Base-by-base conservation (phyloP, 2,888 invertebrate genomes). In the Eretmocerus hayati region DNA sequence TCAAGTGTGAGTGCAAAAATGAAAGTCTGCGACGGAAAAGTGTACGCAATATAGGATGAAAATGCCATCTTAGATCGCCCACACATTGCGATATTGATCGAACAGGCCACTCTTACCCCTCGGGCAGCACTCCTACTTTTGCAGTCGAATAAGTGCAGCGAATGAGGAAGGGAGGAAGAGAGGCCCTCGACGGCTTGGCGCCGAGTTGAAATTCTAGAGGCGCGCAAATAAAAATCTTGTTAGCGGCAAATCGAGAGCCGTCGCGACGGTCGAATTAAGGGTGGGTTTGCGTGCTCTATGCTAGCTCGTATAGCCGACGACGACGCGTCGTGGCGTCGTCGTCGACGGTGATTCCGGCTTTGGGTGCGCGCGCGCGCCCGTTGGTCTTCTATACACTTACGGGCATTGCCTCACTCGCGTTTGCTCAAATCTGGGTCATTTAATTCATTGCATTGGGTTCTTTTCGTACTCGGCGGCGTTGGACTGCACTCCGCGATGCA, bases 401-500 rank as follows among this genome's bases (percentile, higher is more conserved):
- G 30, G 8, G 13, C 8, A 8, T 30, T 13, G 8, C 30, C 30
- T 30, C n/a, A 4, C 8, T 18, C 36, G 16, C 36, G 36, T 20
- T 19, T 5, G 38, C 20, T 20, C n/a, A 49, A 53, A 53, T 53
- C 52, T 53, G 38, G 52, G 52, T 53, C 52, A 53, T 49, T 49
- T 46, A 42, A 53, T 53, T 53, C 49, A 49, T 53, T 49, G 52
- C 52, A 53, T 53, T 53, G 49, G 49, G 44, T 53, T 49, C 52
- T 53, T 53, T 53, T 53, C 44, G 48, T 49, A 37, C 26, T 32
- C 15, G 26, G 30, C 39, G 11, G 22, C 37, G 22, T 22, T 22
- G 20, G 37, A 41, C 41, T 40, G n/a, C n/a, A 51, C 47, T 47
- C 42, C 36, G 42, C 42, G 48, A 33, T 42, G 52, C 30, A 30